Conservation (phyloP, 2,888 invertebrate species). For the Encarsia formosa region DNA sequence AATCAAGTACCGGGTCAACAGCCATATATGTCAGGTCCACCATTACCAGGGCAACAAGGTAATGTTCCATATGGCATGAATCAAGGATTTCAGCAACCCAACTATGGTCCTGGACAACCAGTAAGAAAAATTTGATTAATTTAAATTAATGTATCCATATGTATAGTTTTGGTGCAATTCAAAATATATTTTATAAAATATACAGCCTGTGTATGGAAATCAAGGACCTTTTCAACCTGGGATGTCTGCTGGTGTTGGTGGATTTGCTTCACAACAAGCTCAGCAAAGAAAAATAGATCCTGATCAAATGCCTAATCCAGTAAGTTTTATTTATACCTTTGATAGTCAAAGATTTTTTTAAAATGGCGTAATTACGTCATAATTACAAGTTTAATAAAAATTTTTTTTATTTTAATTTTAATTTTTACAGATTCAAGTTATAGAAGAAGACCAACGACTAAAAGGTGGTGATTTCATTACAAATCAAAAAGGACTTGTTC, state of each 20-base stretch:
- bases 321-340: slow-evolving; percentile 51
- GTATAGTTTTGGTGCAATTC: not conserved
- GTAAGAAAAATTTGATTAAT: slow-evolving; percentile 8
- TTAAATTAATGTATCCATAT: not conserved
- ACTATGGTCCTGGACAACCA: slow-evolving; percentile 33
- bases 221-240: slow-evolving; percentile 39
- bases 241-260: slow-evolving; percentile 11
- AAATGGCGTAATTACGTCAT: too few relatives aligned
- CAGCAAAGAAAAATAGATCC: slow-evolving; percentile 73
- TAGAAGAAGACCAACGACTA: slow-evolving; percentile 82
- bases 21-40: slow-evolving; percentile 20
- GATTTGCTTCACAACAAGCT: slow-evolving; percentile 21
- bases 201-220: slow-evolving; percentile 37
- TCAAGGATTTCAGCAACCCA: slow-evolving; percentile 39
- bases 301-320: slow-evolving; percentile 93
- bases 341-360: too few relatives aligned
- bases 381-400: too few relatives aligned
- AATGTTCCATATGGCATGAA: slow-evolving; percentile 17
- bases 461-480: slow-evolving; percentile 84
- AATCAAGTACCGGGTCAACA: slow-evolving; percentile 25
- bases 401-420: too few relatives aligned
- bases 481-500: slow-evolving; percentile 80
- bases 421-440: slow-evolving; percentile 80
- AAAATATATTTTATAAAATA: slow-evolving; percentile 1
- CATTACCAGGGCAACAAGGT: slow-evolving; percentile 30